Evolutionary conservation across 2,888 invertebrate species (phyloP), one percentile per base, ranked within the genome.

Genomic region (Polydrusus tereticollis): DNA sequence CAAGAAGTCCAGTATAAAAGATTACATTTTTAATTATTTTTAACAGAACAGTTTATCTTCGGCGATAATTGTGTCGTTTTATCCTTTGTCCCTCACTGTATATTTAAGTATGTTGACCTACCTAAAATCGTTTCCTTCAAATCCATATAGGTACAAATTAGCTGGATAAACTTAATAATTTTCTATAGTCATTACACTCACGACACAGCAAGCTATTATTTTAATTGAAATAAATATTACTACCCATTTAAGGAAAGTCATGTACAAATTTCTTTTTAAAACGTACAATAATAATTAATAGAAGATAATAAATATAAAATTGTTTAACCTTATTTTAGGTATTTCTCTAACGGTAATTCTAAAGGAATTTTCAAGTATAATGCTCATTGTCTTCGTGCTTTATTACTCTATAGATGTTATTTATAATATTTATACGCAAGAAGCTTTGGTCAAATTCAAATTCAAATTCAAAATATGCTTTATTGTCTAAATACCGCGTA

Each of bases 261-360:
- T 47, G 68, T 10, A 58, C 36, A 29, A 29, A 65, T 29, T 41
- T 41, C 21, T 41, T 60, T 60, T 50, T 18, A 8, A 16, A 38
- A 41, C 21, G 8, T 60, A n/a, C n/a, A n/a, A n/a, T n/a, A n/a
- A 60, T 68, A 60, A 68, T 68, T 68, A 64, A 18, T 64, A 59
- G 36, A 68, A 50, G 29, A n/a, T 23, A 36, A 45, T 47, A 36
- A 59, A 59, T 43, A 67, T 26, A 36, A 58, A 36, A 67, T 59
- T 58, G 29, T 20, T 58, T 60, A 45, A 59, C 60, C 59, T 68
- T 60, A 7, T 47, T 68, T 47, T 50, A 50, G 50, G 23, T 59
- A 59, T 50, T 50, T 67, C 21, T 68, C 10, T 68, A 60, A 68
- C 68, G 60, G 68, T 50, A 36, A 45, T 47, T 60, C 20, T 20